Evolutionary conservation across 2,797 vertebrate species (phyloP), one percentile per base, ranked within the genome.

Genomic region (Pseudochirops corinnae): DNA sequence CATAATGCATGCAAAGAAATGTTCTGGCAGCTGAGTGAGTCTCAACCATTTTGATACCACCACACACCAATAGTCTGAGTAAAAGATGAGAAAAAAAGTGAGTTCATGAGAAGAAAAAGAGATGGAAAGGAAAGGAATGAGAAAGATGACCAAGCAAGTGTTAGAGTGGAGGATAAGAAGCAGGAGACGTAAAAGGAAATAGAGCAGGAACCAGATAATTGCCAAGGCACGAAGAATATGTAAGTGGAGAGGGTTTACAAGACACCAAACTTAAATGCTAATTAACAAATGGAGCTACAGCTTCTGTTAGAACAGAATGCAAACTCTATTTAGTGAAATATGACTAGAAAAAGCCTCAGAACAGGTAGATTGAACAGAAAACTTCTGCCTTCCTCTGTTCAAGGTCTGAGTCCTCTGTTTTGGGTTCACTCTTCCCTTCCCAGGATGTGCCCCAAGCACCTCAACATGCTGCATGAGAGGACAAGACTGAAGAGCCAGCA

Each of bases 81-180:
- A 82, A 82, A 82, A 82, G 13, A 82, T 46, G 33, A 74, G 21
- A 10, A n/a, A n/a, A 74, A 74, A 74, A 74, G 2, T 16, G 31
- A 67, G 33, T 67, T 67, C 14, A 67, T 18, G 33, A 67, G 5
- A n/a, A 67, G 67, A 82, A 82, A 82, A 82, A 46, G 18, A 21
- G 67, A 82, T 39, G 39, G 2, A 39, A 82, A 74, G 67, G 62
- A n/a, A 67, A 67, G 67, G 39, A 82, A 82, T 62, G 92, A 93
- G 95, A 93, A 5, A 7, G 90, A 93, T 60, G 92, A 28, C 96
- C 3, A 95, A 33, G 93, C 31, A 94, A 93, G n/a, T 16, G 0
- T 52, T 55, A 74, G 28, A 39, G 18, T 93, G 28, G 94, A 94
- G n/a, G n/a, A 24, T 93, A 55, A 50, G 46, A 46, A 56, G 29